Base-by-base conservation (phyloP, 64 coral and sea anemone genomes). In the Montipora cactus region DNA sequence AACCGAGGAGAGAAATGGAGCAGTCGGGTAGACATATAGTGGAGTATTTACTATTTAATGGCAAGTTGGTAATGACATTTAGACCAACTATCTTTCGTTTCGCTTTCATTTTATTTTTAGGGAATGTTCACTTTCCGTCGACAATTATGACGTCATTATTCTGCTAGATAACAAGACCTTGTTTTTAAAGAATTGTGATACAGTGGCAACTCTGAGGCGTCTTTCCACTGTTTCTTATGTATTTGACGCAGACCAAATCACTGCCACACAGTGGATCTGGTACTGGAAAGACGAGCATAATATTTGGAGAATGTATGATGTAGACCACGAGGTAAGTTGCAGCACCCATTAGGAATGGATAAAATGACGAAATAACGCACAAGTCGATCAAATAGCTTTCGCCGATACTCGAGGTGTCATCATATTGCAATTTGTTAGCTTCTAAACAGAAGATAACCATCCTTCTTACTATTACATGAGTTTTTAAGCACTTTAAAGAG, bases 201-300 rank as follows among this genome's bases (percentile, higher is more conserved):
- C 22, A 10, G 11, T 81, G 0, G 81, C 44, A 4, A 8, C 48
- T 13, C 74, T 93, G 52, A 86, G 87, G 15, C 88, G 95, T 4
- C 89, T 92, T 0, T 97, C 89, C 44, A 94, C 95, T 8, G 95
- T 92, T 37, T 94, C 95, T 2, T 85, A 61, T 67, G 84, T 74
- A 2, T 68, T 12, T 67, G 81, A 90, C 44, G 69, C 78, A 59
- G 59, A 14, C 10, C 62, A 53, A 21, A 45, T 76, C 18, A 46
- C 90, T 21, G 82, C 95, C 69, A 92, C 95, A 25, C 59, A 45
- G 81, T 97, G 95, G 95, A 68, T 78, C 11, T 97, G 95, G 95
- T 94, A 94, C 83, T 97, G 95, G 95, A 75, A 83, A 37, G 78
- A 82, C 75, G 68, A 88, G 18, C 28, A 84, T 50, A 62, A 47